These are phyloP conservation scores for Gisinianus flammeolus DNA, from an alignment of 2,888 invertebrate species.

Conservation along the genomic window DNA sequence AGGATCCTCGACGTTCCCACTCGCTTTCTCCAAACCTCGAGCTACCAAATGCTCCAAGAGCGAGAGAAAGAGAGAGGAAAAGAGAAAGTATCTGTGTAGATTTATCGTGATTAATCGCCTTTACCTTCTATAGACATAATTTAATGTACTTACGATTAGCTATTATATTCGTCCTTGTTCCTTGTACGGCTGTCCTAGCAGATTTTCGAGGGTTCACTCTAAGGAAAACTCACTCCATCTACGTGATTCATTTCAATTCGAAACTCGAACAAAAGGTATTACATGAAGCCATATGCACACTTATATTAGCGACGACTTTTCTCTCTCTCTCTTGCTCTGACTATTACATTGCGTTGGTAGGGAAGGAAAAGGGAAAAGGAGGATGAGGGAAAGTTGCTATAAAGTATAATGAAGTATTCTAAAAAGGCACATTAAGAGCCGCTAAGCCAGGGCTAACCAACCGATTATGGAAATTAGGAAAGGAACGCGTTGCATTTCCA, in stretches of 20 bases:
- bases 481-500: conserved; percentile 14
- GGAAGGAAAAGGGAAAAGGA: background rate
- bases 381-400: conserved; percentile 12
- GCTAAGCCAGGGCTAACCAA: conserved; percentile 23
- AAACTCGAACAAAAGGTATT: background rate
- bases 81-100: background rate
- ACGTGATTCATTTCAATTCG: conserved; percentile 25
- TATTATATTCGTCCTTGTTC: background rate
- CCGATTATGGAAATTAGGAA: conserved; percentile 37
- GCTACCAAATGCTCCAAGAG: too few relatives aligned
- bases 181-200: background rate
- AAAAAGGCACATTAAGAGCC: conserved; percentile 29
- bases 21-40: too few relatives aligned
- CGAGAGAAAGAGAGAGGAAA: background rate
- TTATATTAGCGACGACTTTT: too few relatives aligned
- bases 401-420: conserved; percentile 31
- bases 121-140: conserved; percentile 26
- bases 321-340: too few relatives aligned
- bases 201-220: background rate
- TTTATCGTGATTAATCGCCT: conserved; percentile 29
- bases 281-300: background rate
- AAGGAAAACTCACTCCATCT: background rate
- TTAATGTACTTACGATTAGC: conserved; percentile 32
- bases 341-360: background rate
- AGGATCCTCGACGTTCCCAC: too few relatives aligned